Base-by-base conservation (phyloP, 2,797 vertebrate species). In the Premnoplex brunnescens region DNA sequence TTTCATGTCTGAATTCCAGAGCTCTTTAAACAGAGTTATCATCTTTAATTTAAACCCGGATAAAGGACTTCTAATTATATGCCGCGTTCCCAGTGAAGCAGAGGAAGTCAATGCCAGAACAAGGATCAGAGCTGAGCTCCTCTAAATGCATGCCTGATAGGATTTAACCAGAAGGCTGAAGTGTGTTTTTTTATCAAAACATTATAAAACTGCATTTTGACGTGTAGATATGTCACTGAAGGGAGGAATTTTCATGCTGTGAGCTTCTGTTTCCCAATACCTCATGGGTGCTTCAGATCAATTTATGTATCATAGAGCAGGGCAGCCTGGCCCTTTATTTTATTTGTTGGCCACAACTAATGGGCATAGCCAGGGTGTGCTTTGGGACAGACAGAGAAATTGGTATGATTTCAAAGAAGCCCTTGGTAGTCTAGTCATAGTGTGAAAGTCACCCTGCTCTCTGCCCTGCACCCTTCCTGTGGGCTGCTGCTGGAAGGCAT, bases 361-460 rank as follows among this genome's bases (percentile, higher is more conserved):
- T 4, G 9, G 7, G 12, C 32, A 18, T 15, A 69, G 22, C 41
- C 32, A 69, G 32, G 0, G 0, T 0, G 0, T 48, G 26, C 5
- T 59, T 32, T 73, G 36, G 11, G 30, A 49, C 14, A 46, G 23
- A 24, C 9, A 23, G 20, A 63, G 37, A 62, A 41, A 77, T 20
- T 14, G 15, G 16, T 15, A 49, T 0, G 0, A 52, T 77, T 83
- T 90, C 44, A 74, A 34, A 56, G 63, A 77, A 67, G 22, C 1
- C 5, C 5, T 22, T 3, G 24, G 12, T 4, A 75, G 22, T 23
- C 18, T 4, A 75, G 22, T 26, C 15, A 51, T 1, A 2, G 5
- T 9, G 7, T 32, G 26, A 56, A 83, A 71, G 41, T 32, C 39
- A 34, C 2, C 5, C 10, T 59, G 24, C 14, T 81, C 12, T 93